Conservation (phyloP, 2,888 invertebrate genomes). For the Cryptocephalus moraei region DNA sequence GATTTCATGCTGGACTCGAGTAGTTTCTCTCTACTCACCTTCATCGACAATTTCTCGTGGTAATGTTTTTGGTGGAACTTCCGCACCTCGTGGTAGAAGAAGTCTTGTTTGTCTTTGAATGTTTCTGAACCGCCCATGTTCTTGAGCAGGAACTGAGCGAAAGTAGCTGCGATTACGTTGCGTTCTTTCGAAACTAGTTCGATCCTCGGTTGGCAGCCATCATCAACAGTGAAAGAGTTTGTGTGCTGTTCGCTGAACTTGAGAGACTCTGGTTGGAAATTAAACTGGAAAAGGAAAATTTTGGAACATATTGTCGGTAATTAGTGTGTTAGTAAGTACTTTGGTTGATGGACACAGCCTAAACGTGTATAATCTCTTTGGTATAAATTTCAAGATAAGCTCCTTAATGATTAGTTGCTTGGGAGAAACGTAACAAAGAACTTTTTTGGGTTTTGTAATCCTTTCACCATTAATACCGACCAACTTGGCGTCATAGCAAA, state of each 20-base stretch:
- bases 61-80: conserved; percentile 79
- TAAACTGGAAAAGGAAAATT: conserved; percentile 45
- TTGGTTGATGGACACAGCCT: conserved; percentile 90
- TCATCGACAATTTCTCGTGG: conserved; percentile 75
- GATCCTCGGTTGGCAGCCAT: conserved; percentile 81
- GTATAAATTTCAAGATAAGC: conserved; percentile 85
- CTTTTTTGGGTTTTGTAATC: conserved; percentile 70
- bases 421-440: conserved; percentile 82
- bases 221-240: conserved; percentile 74
- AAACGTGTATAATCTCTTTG: conserved; percentile 83
- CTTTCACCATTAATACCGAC: conserved; percentile 49
- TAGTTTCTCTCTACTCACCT: conserved; percentile 71
- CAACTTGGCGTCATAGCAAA: conserved; percentile 77
- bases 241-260: conserved; percentile 42
- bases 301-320: too few relatives aligned
- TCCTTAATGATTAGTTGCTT: conserved; percentile 90
- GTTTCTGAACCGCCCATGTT: conserved; percentile 94
- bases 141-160: conserved; percentile 80
- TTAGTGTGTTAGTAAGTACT: conserved; percentile 42
- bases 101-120: conserved; percentile 57
- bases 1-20: conserved; percentile 77
- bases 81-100: conserved; percentile 63
- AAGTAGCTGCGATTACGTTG: conserved; percentile 86
- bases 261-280: conserved; percentile 47
- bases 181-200: conserved; percentile 74